A percentile compares a stretch with the other conserved stretches of the same genome.
Evolutionary conservation across 2,113 vertebrate species (phyloP).

Genomic region (Sclerurus mexicanus): DNA sequence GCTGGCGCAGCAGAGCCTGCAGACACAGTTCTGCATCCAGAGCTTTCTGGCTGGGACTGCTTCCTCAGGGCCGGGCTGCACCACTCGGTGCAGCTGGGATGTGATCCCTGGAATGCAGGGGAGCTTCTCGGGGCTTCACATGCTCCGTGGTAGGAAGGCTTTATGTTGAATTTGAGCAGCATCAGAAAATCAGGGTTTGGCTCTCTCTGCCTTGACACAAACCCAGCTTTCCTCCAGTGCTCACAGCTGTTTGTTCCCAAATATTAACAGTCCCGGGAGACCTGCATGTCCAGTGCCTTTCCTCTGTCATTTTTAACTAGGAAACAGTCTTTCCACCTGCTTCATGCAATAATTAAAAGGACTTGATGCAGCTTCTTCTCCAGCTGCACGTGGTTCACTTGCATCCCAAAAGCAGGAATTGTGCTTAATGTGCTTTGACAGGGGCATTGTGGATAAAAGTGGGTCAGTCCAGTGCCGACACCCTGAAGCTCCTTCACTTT

Average conservation of each 20-base stretch:
- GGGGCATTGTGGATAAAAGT: background rate
- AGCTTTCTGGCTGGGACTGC: background rate
- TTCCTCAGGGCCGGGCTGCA: background rate
- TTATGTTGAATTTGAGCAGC: background rate
- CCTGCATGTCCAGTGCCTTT: background rate
- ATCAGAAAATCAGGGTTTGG: background rate
- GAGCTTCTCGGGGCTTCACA: background rate
- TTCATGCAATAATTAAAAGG: background rate
- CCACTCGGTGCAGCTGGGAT: background rate
- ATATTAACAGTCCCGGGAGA: background rate
- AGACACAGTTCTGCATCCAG: background rate
- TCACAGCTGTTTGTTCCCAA: background rate
- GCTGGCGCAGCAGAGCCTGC: background rate
- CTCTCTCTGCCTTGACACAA: background rate
- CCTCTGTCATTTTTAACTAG: background rate
- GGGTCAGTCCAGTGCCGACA: constrained; percentile 26
- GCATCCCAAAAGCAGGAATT: background rate
- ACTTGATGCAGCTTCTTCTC: background rate
- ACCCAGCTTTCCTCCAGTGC: background rate
- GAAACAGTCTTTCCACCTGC: background rate
- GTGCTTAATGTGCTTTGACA: background rate
- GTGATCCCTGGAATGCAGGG: background rate
- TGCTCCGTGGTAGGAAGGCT: background rate
- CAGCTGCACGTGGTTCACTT: background rate
- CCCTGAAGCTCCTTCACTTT: background rate